These are phyloP conservation scores for Drosophila lacteicornis DNA, from an alignment of 1,140 invertebrate species.

Conservation along the genomic window DNA sequence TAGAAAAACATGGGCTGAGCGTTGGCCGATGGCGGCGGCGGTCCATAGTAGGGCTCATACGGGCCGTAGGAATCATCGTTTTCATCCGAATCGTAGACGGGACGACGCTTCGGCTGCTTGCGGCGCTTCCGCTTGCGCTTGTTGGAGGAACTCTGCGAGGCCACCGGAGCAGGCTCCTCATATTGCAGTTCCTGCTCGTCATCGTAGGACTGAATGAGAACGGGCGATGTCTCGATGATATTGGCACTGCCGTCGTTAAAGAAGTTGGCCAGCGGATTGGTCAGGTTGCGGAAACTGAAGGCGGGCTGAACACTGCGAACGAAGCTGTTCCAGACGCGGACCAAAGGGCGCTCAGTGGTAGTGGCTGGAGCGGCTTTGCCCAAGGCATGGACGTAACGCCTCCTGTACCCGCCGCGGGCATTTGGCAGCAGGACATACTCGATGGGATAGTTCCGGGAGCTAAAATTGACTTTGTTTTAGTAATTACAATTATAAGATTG, in stretches of 20 bases:
- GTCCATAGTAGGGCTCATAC: constrained; percentile 37
- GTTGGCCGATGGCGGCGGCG: constrained; percentile 6
- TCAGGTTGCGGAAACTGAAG: constrained; percentile 68
- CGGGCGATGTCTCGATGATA: constrained; percentile 70
- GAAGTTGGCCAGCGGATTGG: constrained; percentile 72
- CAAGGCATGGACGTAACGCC: constrained; percentile 24
- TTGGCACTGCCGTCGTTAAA: constrained; percentile 72
- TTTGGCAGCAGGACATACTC: constrained; percentile 31
- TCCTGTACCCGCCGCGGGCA: constrained; percentile 36
- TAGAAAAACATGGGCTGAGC: constrained; percentile 64
- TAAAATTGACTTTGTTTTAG: neutral
- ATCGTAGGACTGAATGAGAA: constrained; percentile 35
- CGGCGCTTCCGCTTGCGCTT: constrained; percentile 70
- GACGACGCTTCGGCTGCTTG: constrained; percentile 58
- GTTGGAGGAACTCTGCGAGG: constrained; percentile 32
- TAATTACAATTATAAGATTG: neutral
- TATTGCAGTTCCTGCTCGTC: constrained; percentile 16
- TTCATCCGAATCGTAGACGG: constrained; percentile 35
- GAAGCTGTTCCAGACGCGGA: constrained; percentile 74
- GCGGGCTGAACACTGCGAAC: constrained; percentile 70
- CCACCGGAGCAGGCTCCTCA: constrained; percentile 12
- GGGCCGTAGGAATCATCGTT: constrained; percentile 51
- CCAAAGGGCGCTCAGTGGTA: constrained; percentile 68
- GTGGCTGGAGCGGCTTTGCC: constrained; percentile 44
- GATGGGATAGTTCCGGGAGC: constrained; percentile 17